These are phyloP conservation scores for Homarus gammarus DNA, from an alignment of 2,888 invertebrate species.

Conservation along the genomic window DNA sequence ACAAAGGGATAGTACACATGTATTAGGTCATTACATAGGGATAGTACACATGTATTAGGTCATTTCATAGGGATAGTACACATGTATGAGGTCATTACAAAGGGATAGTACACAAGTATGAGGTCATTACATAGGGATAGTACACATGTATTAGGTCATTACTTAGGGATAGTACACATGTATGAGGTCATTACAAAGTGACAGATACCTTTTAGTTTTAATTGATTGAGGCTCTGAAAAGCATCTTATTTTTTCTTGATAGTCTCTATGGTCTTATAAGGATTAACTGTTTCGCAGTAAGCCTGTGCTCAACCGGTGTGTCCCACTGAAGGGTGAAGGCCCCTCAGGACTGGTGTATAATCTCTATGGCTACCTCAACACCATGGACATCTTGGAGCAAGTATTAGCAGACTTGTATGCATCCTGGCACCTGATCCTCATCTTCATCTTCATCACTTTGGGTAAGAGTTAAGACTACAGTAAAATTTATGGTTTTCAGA, in stretches of 20 bases:
- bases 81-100: too few species aligned
- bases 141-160: too few species aligned
- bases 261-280: neutral
- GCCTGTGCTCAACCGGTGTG: slow-evolving; percentile 91
- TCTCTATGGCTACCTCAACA: slow-evolving; percentile 90
- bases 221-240: too few species aligned
- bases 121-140: too few species aligned
- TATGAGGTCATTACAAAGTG: too few species aligned
- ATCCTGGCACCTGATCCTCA: slow-evolving; percentile 91
- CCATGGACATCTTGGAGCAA: slow-evolving; percentile 93
- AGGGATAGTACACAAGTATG: too few species aligned
- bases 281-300: slow-evolving; percentile 80
- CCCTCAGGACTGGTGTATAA: slow-evolving; percentile 83
- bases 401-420: slow-evolving; percentile 92
- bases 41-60: too few species aligned
- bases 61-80: too few species aligned
- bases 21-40: too few species aligned
- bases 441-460: slow-evolving; percentile 82
- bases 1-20: too few species aligned
- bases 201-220: neutral
- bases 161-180: too few species aligned
- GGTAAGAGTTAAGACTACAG: slow-evolving; percentile 30
- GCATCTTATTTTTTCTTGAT: neutral
- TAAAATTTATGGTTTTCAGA: too few species aligned
- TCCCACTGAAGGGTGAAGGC: slow-evolving; percentile 87